Base-by-base conservation (phyloP, 2,888 invertebrate species). In the Drosophila gaucha region DNA sequence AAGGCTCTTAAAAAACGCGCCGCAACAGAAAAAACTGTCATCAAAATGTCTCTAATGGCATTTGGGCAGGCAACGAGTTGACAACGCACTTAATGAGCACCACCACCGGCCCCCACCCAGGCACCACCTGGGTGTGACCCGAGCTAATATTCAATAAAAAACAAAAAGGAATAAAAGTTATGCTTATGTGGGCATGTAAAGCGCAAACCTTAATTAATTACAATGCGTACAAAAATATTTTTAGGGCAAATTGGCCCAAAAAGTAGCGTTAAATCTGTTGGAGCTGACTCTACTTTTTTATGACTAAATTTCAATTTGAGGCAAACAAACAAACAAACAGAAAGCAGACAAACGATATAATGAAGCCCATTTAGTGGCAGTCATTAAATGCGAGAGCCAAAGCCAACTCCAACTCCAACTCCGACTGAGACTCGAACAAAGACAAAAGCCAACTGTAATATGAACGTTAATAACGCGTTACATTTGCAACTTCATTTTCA, bases 391-490 rank as follows among this genome's bases (percentile, higher is more conserved):
- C 69, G 67, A 64, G 55, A 35, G 72, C 68, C 51, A 63, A 55
- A 33, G n/a, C n/a, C n/a, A n/a, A 39, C 39, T 39, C 39, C 49
- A 36, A 39, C 43, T 35, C n/a, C 6, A 10, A 28, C 26, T 30
- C 20, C 35, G 20, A 46, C 41, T 41, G 51, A 55, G 59, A 41
- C 9, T 26, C 26, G 31, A 20, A 30, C 65, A 57, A 58, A 63
- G 59, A 51, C 52, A 57, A 76, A 66, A 62, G 63, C 55, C 71
- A 82, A 82, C 80, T 83, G 88, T 80, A 78, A 77, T 78, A 75
- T 62, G 74, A 86, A 88, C 89, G 88, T 89, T 88, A 88, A 88
- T 89, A 87, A 89, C 87, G 83, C 86, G 85, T 83, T 82, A 80
- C 88, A 89, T 86, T 86, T 88, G 82, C 82, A 85, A 83, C 82